Percentiles rank a stretch among this genome's conserved stretches.
These are phyloP conservation scores for Candidula unifasciata DNA, from an alignment of 2,888 invertebrate genomes.

Conservation along the genomic window DNA sequence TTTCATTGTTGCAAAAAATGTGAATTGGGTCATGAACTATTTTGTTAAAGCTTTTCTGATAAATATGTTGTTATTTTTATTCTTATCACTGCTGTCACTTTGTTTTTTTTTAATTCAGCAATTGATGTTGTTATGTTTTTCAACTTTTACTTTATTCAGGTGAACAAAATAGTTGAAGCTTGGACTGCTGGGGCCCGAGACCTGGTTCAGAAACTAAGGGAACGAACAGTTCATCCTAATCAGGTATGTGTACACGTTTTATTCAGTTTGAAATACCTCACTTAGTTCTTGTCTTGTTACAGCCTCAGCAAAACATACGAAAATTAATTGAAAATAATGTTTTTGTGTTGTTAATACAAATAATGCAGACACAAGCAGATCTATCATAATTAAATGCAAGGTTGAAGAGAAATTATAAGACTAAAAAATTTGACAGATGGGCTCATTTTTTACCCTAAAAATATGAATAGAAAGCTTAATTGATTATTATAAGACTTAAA, in stretches of 20 bases:
- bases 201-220: slow-evolving; percentile 73
- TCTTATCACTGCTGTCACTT: too few species aligned
- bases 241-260: slow-evolving; percentile 63
- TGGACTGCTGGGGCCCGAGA: slow-evolving; percentile 74
- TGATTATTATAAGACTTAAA: too few species aligned
- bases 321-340: not conserved
- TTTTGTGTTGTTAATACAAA: not conserved
- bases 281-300: not conserved
- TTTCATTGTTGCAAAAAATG: too few species aligned
- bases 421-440: too few species aligned
- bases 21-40: too few species aligned
- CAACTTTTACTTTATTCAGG: slow-evolving; percentile 57
- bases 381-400: not conserved
- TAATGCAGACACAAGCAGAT: not conserved
- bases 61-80: too few species aligned
- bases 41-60: too few species aligned
- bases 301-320: not conserved
- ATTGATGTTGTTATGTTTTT: too few species aligned
- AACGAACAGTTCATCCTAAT: slow-evolving; percentile 72
- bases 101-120: not conserved
- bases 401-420: too few species aligned
- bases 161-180: slow-evolving; percentile 72
- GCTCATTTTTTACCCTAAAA: too few species aligned
- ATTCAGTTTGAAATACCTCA: not conserved
- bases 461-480: too few species aligned